Evolutionary conservation across 2,113 vertebrate genomes (phyloP).

Genomic region (Megalops atlanticus): DNA sequence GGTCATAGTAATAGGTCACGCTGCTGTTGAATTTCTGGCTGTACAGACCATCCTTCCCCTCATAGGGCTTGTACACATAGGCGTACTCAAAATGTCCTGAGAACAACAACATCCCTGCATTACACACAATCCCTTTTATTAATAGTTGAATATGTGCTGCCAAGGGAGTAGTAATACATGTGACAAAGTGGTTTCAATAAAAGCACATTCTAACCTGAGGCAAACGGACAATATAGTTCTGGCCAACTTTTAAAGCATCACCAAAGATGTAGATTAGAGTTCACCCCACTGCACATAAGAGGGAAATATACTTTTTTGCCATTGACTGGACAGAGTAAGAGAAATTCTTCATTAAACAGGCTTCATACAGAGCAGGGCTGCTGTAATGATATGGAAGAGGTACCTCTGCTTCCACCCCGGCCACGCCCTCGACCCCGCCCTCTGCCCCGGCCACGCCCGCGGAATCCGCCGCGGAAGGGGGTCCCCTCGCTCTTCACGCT

Average conservation of each 20-base stretch:
- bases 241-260: too few species aligned
- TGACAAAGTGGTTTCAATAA: too few species aligned
- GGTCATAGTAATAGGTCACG: constrained; percentile 92
- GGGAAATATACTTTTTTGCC: not conserved
- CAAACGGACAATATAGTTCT: not conserved
- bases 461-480: constrained; percentile 61
- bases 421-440: constrained; percentile 85
- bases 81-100: constrained; percentile 85
- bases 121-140: not conserved
- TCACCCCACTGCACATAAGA: too few species aligned
- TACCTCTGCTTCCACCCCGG: constrained; percentile 74
- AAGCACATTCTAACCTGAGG: not conserved
- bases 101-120: not conserved
- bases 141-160: too few species aligned
- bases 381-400: too few species aligned
- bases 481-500: constrained; percentile 80
- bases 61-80: constrained; percentile 73
- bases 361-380: not conserved
- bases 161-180: too few species aligned
- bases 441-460: constrained; percentile 77
- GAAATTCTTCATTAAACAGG: not conserved
- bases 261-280: too few species aligned
- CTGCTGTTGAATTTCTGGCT: constrained; percentile 74
- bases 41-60: constrained; percentile 65
- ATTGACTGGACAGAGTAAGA: not conserved